phyloP scores from a whole-genome alignment of 2,113 vertebrate genomes.

The Istiophorus platypterus region DNA sequence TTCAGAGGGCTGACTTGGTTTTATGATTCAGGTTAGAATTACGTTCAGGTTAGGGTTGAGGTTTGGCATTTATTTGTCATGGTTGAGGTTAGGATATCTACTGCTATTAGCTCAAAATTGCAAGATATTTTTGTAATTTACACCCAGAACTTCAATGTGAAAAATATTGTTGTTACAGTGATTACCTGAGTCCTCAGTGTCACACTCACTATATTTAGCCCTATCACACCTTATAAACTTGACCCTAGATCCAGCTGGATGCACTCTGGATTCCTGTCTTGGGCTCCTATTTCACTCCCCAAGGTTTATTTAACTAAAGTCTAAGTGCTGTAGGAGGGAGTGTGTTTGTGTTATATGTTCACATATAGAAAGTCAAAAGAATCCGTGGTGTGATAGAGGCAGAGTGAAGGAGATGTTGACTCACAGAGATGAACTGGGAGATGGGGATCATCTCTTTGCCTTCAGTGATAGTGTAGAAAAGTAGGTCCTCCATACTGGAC shows the following conservation, averaged over 20 bases:
- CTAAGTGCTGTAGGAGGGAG: not conserved
- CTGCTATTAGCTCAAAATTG: not conserved
- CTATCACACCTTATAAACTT: constrained; percentile 47
- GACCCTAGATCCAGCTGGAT: constrained; percentile 31
- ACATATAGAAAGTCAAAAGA: constrained; percentile 25
- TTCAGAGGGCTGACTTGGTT: no score
- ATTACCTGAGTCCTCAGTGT: constrained; percentile 27
- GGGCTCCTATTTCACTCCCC: constrained; percentile 17
- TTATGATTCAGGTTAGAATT: no score
- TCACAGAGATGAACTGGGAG: constrained; percentile 89
- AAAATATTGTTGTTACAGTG: constrained; percentile 22
- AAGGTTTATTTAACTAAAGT: constrained; percentile 36
- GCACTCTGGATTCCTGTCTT: constrained; percentile 27
- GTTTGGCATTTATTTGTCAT: no score
- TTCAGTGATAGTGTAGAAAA: constrained; percentile 92
- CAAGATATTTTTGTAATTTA: constrained; percentile 6
- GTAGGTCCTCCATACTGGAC: constrained; percentile 86
- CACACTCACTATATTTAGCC: constrained; percentile 57
- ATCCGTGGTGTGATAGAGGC: constrained; percentile 1
- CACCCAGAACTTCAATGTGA: not conserved
- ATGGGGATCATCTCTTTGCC: constrained; percentile 88
- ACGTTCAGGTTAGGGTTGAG: no score
- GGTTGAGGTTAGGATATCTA: no score
- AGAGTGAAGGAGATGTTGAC: constrained; percentile 57
- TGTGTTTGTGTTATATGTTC: not conserved